These are phyloP conservation scores for Gymnobelideus leadbeateri DNA, from an alignment of 2,113 vertebrate species.

Conservation along the genomic window DNA sequence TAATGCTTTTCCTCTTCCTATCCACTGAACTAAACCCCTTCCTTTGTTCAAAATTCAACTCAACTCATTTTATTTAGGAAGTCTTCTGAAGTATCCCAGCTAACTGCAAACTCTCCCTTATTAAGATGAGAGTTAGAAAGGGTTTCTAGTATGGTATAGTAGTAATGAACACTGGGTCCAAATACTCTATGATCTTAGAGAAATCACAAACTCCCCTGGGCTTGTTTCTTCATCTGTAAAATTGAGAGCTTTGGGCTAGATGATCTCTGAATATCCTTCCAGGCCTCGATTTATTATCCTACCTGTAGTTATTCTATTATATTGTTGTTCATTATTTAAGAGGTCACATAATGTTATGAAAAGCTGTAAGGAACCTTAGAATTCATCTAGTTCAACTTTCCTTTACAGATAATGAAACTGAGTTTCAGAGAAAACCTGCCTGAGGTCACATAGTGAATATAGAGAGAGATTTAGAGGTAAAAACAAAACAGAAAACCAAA, in stretches of 20 bases:
- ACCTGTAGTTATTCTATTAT: neutral
- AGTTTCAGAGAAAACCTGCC: neutral
- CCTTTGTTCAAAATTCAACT: neutral
- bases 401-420: neutral
- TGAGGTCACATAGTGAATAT: neutral
- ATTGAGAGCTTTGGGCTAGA: neutral
- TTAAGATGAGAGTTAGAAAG: neutral
- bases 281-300: neutral
- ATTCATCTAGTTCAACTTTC: neutral
- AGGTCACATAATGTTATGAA: neutral
- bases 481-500: neutral
- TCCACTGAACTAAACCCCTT: neutral
- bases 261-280: neutral
- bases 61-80: neutral
- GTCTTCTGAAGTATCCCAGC: neutral
- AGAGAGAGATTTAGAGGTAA: neutral
- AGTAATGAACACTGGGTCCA: neutral
- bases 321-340: neutral
- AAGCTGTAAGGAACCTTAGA: neutral
- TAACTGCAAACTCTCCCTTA: neutral
- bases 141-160: neutral
- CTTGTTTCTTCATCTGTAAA: neutral
- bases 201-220: neutral
- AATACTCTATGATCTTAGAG: neutral
- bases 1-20: neutral